Conservation (phyloP, 64 coral and sea anemone genomes). For the Actinia equina region DNA sequence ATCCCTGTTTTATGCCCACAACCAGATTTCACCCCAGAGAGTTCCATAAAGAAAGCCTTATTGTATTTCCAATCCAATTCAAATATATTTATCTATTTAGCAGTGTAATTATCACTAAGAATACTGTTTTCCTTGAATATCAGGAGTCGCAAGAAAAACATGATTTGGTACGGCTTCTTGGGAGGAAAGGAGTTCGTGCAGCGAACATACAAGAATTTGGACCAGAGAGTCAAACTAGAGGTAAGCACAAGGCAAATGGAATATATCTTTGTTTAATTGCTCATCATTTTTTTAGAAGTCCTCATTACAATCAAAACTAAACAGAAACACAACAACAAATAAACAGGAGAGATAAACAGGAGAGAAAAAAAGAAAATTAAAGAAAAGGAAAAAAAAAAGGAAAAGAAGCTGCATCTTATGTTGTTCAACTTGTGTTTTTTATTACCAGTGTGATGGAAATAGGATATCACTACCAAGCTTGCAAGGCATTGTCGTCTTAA, state of each 20-base stretch:
- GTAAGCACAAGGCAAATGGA: constrained; percentile 16
- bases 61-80: no score
- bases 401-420: background rate
- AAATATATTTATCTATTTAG: background rate
- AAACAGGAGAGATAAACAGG: no score
- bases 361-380: no score
- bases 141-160: constrained; percentile 82
- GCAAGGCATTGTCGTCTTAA: constrained; percentile 96
- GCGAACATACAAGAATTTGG: constrained; percentile 94
- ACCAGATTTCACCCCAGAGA: no score
- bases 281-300: background rate
- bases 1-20: background rate
- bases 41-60: no score
- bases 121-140: background rate
- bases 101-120: no score
- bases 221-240: constrained; percentile 93
- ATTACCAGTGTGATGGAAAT: constrained; percentile 86
- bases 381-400: no score
- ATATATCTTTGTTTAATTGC: background rate
- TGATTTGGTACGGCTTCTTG: constrained; percentile 88
- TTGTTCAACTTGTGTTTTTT: background rate
- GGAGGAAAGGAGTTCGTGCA: constrained; percentile 94
- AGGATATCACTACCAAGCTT: constrained; percentile 90
- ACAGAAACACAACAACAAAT: no score
- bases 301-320: no score